Percentiles rank a stretch among this genome's conserved stretches.
Conservation (phyloP, 1,140 invertebrate genomes). For the Scaptodrosophila lebanonensis region DNA sequence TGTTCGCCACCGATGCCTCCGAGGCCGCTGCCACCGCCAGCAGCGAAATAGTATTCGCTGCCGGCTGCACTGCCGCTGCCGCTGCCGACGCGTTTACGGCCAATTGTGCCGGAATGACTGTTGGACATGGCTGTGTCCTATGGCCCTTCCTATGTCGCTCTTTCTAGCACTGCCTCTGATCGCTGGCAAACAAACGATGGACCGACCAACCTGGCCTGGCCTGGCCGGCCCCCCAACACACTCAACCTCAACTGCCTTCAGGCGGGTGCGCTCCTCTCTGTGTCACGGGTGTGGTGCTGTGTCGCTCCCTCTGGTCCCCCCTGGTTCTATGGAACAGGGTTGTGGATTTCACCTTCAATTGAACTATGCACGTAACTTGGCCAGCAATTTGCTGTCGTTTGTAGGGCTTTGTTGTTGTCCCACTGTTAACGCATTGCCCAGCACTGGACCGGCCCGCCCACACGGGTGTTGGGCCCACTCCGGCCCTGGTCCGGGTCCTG, state of each 20-base stretch:
- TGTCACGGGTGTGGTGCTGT: neutral
- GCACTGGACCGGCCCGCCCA: constrained; percentile 18
- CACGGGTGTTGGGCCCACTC: constrained; percentile 17
- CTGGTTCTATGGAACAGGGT: too few relatives aligned
- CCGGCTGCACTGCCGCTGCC: constrained; percentile 52
- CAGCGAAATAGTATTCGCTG: constrained; percentile 67
- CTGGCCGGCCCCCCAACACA: too few relatives aligned
- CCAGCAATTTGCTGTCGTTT: constrained; percentile 34
- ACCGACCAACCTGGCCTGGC: too few relatives aligned
- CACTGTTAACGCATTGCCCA: constrained; percentile 22
- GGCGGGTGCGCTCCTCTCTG: too few relatives aligned
- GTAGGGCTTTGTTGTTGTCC: constrained; percentile 6
- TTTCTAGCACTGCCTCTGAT: neutral
- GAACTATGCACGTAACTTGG: constrained; percentile 49
- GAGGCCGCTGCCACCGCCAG: constrained; percentile 12
- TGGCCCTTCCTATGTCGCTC: neutral
- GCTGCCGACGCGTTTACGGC: constrained; percentile 73
- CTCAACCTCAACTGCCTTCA: too few relatives aligned
- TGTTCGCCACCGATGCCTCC: constrained; percentile 41
- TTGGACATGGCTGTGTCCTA: constrained; percentile 42
- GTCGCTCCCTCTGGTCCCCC: too few relatives aligned
- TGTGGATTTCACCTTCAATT: constrained; percentile 45
- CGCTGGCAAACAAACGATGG: neutral
- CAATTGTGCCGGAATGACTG: constrained; percentile 76
- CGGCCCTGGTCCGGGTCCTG: neutral